Evolutionary conservation across 2,113 vertebrate species (phyloP), one percentile per base, ranked within the genome.

Genomic region (Pteruthius melanotis): DNA sequence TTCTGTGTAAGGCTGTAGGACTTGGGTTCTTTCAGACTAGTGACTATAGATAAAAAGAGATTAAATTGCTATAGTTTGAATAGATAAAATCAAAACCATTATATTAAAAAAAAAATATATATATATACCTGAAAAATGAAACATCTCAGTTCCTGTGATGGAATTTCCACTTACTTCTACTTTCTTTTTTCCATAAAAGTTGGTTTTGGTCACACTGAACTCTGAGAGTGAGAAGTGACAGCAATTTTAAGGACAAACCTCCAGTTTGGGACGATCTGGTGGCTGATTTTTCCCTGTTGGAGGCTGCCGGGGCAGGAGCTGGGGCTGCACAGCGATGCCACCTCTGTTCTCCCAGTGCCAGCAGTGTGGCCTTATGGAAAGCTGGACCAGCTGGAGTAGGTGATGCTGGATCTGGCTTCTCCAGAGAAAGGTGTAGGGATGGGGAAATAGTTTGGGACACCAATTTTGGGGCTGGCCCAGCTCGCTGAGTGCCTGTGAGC

Each of bases 301-400:
- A 39, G 57, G 52, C 60, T 68, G 53, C 5, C 8, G 10, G 52
- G 56, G 35, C 15, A 15, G 50, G 14, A 33, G 15, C 52, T 14
- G 61, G 13, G 5, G 65, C 42, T 24, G 52, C 27, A 6, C 27
- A 9, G 44, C 0, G 2, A 30, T 6, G 53, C 53, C 50, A 31
- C 21, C 66, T 64, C 70, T 2, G 0, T 33, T 71, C 33, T 17
- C 53, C 75, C 49, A 2, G 68, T 4, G 45, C 47, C 39, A 39
- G 39, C 35, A 21, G 49, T 0, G 7, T 7, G 71, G 17, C 5
- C 1, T 53, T 15, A 6, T 0, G 6, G 71, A 50, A 80, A 72
- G 9, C 45, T 26, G 33, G 13, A 27, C 9, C 31, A 2, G 66
- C 2, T 13, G 20, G 2, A 20, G 71, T 3, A 10, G 30, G 31